These are phyloP conservation scores for Abrostola triplasia DNA, from an alignment of 2,888 invertebrate genomes.

Conservation along the genomic window DNA sequence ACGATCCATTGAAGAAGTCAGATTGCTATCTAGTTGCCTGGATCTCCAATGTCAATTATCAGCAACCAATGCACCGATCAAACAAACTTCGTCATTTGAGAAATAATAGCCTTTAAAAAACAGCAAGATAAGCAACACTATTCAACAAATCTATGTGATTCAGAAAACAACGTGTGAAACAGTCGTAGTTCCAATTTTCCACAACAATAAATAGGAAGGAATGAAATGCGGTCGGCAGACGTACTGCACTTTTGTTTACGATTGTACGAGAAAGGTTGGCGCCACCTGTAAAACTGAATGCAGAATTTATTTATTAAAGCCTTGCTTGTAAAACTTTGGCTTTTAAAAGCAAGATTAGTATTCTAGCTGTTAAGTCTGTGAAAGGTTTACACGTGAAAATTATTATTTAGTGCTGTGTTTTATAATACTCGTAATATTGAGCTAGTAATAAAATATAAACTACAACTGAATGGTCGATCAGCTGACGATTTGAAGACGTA, in stretches of 20 bases:
- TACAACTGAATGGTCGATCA: no score
- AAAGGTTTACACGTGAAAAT: neutral
- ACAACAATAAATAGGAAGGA: constrained; percentile 51
- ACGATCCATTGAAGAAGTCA: no score
- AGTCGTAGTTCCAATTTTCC: constrained; percentile 57
- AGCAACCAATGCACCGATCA: neutral
- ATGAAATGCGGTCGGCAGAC: constrained; percentile 29
- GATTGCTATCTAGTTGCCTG: neutral
- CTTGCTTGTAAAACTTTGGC: neutral
- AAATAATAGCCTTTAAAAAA: neutral
- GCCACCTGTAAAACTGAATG: constrained; percentile 12
- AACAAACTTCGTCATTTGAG: neutral
- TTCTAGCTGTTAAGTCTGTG: neutral
- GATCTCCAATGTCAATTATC: neutral
- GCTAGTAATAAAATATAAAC: no score
- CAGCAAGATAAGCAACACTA: neutral
- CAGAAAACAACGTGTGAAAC: constrained; percentile 35
- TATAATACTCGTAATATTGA: no score
- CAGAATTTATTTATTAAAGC: constrained; percentile 5
- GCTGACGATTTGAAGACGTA: no score
- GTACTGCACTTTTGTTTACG: constrained; percentile 43
- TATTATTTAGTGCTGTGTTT: no score
- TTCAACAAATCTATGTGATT: constrained; percentile 8
- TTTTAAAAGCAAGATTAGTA: neutral
- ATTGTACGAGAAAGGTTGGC: constrained; percentile 22